These are phyloP conservation scores for Creontiades dilutus DNA, from an alignment of 2,888 invertebrate species.

Conservation along the genomic window DNA sequence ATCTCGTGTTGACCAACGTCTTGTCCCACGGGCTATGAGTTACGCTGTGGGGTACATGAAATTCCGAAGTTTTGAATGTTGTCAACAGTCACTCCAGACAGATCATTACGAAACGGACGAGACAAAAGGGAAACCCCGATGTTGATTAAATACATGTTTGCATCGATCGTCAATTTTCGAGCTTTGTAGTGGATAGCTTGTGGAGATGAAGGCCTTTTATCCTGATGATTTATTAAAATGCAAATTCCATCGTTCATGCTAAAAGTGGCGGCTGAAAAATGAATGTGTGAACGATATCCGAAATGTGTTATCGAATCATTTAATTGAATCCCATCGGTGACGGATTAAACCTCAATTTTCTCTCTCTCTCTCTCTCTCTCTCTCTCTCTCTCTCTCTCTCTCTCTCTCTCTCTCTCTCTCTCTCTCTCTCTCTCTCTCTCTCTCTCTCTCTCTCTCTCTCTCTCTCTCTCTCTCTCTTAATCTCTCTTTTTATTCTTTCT, in stretches of 20 bases:
- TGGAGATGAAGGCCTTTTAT: background rate
- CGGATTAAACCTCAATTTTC: too few relatives aligned
- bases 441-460: too few relatives aligned
- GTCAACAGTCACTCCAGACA: conserved; percentile 7
- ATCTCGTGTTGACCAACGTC: background rate
- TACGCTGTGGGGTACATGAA: background rate
- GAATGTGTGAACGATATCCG: background rate
- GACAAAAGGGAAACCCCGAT: background rate
- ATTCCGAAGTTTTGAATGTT: background rate
- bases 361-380: too few relatives aligned
- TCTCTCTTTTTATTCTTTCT: too few relatives aligned
- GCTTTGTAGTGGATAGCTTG: background rate
- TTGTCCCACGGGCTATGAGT: background rate
- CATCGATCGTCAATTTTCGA: background rate
- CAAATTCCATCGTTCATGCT: conserved; percentile 1
- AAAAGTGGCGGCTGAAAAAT: background rate
- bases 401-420: too few relatives aligned
- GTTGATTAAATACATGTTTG: background rate
- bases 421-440: too few relatives aligned
- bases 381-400: too few relatives aligned
- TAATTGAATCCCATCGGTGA: background rate
- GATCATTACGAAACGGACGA: background rate
- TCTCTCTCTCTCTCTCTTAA: too few relatives aligned
- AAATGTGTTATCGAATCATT: conserved; percentile 14
- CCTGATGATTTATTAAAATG: conserved; percentile 4